Evolutionary conservation across 2,888 invertebrate genomes (phyloP).

Genomic region (Osedax frankpressi): DNA sequence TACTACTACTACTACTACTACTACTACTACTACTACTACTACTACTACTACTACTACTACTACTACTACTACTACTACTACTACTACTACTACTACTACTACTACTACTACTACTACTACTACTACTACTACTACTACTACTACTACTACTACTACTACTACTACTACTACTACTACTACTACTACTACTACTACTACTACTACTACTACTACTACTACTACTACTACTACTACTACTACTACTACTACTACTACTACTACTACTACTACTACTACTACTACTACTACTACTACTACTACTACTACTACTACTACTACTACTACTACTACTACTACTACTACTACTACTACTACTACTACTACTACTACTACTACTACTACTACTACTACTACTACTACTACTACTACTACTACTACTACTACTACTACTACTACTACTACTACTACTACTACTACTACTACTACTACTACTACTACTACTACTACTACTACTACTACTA

Average conservation of each 20-base stretch:
- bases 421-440: neutral
- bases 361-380: neutral
- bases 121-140: neutral
- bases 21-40: constrained; percentile 5
- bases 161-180: neutral
- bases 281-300: neutral
- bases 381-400: neutral
- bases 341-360: neutral
- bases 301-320: neutral
- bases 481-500: neutral
- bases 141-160: neutral
- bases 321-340: neutral
- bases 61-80: constrained; percentile 3
- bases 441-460: neutral
- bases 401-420: neutral
- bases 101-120: neutral
- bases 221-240: neutral
- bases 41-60: constrained; percentile 5
- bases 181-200: neutral
- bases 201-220: neutral
- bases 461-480: neutral
- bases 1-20: neutral
- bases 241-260: neutral
- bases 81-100: neutral
- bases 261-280: neutral